Base-by-base conservation (phyloP, 1,140 invertebrate species). In the Drosophila mauritiana region DNA sequence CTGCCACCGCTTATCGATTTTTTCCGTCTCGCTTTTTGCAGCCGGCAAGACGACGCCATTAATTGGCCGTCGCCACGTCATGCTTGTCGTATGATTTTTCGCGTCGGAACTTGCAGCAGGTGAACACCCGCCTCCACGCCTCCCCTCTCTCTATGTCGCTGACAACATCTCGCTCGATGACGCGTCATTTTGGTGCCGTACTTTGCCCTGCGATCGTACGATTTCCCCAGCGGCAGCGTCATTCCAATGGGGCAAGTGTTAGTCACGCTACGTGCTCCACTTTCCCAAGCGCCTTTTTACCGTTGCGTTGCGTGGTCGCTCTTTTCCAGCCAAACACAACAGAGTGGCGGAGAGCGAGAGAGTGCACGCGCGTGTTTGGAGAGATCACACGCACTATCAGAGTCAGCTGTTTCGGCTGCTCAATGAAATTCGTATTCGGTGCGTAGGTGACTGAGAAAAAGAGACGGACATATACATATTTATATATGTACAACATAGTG, bases 11-110 rank as follows among this genome's bases (percentile, higher is more conserved):
- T 70, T 72, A 72, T 72, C 68, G 68, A 72, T 72, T 72, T 70
- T 56, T 45, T 45, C 42, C 17, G 20, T 3, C 42, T 45, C 10
- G 40, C 46, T 39, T 27, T 69, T 70, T 22, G 64, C 63, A 69
- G 64, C 68, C 68, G 68, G 68, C 68, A 72, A 72, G 51, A 70
- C 51, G 64, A 70, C 68, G 68, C 67, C 64, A 67, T 49, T 67
- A 67, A 40, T 64, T 37, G 53, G 39, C 17, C 8, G 45, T 37
- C 64, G 64, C 64, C 68, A 72, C 68, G 68, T 72, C 68, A 72
- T 72, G 37, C 53, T 22, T 12, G 65, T 70, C 68, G 68, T 72
- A 72, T 72, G 68, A 69, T 42, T 70, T 56, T 49, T 20, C 12
- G 55, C 31, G 15, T 25, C 4, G 37, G 22, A 17, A 48, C 65